These are phyloP conservation scores for Microcebus ravelobensis DNA, from an alignment of 2,113 vertebrate species.

Conservation along the genomic window DNA sequence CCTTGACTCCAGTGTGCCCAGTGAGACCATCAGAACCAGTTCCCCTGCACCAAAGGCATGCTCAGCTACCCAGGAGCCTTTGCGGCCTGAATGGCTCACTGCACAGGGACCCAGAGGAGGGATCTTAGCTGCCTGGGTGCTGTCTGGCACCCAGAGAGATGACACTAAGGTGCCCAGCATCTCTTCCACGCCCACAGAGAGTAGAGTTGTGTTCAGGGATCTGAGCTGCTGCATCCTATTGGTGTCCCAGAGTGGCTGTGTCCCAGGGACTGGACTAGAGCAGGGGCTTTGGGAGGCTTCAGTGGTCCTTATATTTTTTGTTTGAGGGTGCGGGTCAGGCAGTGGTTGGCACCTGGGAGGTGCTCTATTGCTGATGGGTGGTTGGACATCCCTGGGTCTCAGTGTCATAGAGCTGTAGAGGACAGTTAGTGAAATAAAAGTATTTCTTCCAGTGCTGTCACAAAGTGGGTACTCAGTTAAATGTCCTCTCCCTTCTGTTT, in stretches of 20 bases:
- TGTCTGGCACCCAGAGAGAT: not conserved
- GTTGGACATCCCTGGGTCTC: not conserved
- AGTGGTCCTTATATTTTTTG: not conserved
- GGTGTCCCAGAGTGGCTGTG: not conserved
- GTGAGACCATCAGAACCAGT: not conserved
- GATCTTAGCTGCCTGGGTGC: not conserved
- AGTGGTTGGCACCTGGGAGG: rapidly evolving
- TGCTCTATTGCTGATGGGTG: not conserved
- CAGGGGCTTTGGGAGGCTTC: too few relatives aligned
- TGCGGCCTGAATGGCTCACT: not conserved
- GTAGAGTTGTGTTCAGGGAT: not conserved
- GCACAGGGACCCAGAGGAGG: not conserved
- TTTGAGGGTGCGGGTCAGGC: not conserved
- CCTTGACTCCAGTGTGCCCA: not conserved
- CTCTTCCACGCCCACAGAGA: not conserved
- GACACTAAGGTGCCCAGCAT: not conserved
- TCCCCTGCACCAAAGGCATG: not conserved
- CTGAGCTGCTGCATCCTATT: not conserved
- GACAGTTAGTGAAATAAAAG: not conserved
- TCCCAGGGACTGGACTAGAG: too few relatives aligned
- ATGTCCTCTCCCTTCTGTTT: not conserved
- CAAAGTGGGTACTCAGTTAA: not conserved
- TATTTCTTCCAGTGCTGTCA: not conserved
- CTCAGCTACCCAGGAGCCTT: not conserved
- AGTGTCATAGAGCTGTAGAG: not conserved